Conservation (phyloP, 2,797 vertebrate genomes). For the Xiphorhynchus erythropygius region DNA sequence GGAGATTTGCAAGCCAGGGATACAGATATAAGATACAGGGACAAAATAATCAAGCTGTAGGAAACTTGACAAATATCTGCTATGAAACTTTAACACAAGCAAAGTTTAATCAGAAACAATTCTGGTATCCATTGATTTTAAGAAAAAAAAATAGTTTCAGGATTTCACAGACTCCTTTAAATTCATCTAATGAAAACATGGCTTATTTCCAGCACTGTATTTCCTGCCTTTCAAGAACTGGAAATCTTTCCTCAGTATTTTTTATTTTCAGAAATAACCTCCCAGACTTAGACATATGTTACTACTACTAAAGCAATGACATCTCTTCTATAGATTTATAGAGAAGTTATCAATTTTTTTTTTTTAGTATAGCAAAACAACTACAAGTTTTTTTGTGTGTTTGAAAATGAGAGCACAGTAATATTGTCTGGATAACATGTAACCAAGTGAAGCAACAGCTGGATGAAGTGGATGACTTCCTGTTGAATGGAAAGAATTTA, state of each 20-base stretch:
- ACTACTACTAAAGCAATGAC: not conserved
- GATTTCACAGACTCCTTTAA: not conserved
- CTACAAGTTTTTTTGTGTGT: not conserved
- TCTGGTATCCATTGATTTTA: not conserved
- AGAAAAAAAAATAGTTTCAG: not conserved
- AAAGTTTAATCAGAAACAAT: not conserved
- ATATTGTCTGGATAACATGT: not conserved
- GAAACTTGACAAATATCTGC: not conserved
- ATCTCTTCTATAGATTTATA: not conserved
- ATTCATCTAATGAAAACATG: not conserved
- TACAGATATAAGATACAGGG: not conserved
- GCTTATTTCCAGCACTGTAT: not conserved
- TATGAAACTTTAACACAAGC: not conserved
- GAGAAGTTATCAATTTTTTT: not conserved
- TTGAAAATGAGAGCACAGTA: not conserved
- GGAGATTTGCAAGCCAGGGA: not conserved
- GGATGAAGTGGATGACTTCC: slow-evolving; percentile 5
- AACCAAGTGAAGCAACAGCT: slow-evolving; percentile 29
- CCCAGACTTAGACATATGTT: not conserved
- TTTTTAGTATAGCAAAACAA: not conserved
- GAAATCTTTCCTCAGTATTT: not conserved
- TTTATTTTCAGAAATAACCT: not conserved
- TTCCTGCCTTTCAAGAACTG: not conserved
- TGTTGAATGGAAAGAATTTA: slow-evolving; percentile 50
- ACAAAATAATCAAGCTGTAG: not conserved